Evolutionary conservation across 2,113 vertebrate genomes (phyloP).

Genomic region (Hiodon tergisus): DNA sequence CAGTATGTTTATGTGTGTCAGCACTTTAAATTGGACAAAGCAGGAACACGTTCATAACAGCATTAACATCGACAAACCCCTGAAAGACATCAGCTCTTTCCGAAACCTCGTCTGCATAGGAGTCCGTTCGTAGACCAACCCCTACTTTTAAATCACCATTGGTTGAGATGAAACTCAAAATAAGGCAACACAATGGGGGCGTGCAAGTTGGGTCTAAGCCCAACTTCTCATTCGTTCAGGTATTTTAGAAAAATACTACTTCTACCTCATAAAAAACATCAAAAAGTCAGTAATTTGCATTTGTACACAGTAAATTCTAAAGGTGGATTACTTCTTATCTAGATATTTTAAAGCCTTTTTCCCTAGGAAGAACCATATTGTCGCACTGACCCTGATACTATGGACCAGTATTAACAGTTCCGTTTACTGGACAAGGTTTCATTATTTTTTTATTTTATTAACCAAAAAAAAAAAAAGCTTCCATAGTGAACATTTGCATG

Average conservation of each 20-base stretch:
- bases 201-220: constrained; percentile 39
- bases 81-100: constrained; percentile 53
- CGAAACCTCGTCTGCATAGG: constrained; percentile 28
- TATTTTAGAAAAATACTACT: constrained; percentile 57
- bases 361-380: constrained; percentile 47
- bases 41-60: constrained; percentile 66
- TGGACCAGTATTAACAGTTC: constrained; percentile 40
- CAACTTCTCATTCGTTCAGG: constrained; percentile 49
- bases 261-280: constrained; percentile 46
- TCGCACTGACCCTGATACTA: constrained; percentile 47
- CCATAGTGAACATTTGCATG: constrained; percentile 62
- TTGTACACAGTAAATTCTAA: constrained; percentile 46
- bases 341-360: constrained; percentile 37
- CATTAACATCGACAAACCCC: constrained; percentile 54
- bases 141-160: constrained; percentile 54
- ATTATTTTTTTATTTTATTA: constrained; percentile 38
- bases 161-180: constrained; percentile 60
- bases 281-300: constrained; percentile 38
- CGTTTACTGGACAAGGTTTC: constrained; percentile 51
- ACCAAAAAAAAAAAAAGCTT: constrained; percentile 50
- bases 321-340: constrained; percentile 40
- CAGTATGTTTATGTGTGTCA: constrained; percentile 51
- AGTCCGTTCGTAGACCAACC: constrained; percentile 36
- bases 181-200: constrained; percentile 56
- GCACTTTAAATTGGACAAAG: constrained; percentile 67